These are phyloP conservation scores for Geotrupes spiniger DNA, from an alignment of 2,888 invertebrate genomes.

Conservation along the genomic window DNA sequence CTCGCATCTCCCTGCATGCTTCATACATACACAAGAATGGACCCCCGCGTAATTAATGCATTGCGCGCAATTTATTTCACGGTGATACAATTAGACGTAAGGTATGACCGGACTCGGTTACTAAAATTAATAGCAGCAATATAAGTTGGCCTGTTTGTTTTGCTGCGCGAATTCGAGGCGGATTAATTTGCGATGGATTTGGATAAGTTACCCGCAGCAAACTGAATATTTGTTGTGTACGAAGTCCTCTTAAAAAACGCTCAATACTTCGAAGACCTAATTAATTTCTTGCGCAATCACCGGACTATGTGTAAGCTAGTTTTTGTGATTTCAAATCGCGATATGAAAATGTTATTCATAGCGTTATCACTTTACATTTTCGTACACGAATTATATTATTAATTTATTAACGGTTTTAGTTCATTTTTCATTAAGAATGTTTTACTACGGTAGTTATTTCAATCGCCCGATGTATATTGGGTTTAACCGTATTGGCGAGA, in stretches of 20 bases:
- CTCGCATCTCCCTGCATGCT: conserved; percentile 34
- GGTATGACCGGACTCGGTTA: conserved; percentile 40
- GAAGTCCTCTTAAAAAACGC: background rate
- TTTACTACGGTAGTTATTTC: too few relatives aligned
- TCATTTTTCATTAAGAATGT: too few relatives aligned
- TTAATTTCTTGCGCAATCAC: too few relatives aligned
- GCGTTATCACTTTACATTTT: too few relatives aligned
- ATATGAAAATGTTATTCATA: too few relatives aligned
- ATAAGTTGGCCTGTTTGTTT: conserved; percentile 49
- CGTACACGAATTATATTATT: too few relatives aligned
- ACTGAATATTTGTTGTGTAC: too few relatives aligned
- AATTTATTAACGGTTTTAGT: too few relatives aligned
- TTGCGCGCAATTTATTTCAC: conserved; percentile 47
- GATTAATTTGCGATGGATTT: conserved; percentile 14
- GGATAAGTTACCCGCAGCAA: background rate
- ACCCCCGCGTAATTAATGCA: conserved; percentile 44
- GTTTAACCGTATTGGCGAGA: too few relatives aligned
- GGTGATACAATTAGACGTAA: conserved; percentile 47
- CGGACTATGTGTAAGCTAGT: too few relatives aligned
- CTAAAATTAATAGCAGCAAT: conserved; percentile 52
- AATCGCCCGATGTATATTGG: too few relatives aligned
- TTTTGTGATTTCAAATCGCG: too few relatives aligned
- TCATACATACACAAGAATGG: conserved; percentile 41
- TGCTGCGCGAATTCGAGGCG: conserved; percentile 27
- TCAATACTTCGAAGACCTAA: background rate